Evolutionary conservation across 2,113 vertebrate species (phyloP).

Genomic region (Gallinago undulata): DNA sequence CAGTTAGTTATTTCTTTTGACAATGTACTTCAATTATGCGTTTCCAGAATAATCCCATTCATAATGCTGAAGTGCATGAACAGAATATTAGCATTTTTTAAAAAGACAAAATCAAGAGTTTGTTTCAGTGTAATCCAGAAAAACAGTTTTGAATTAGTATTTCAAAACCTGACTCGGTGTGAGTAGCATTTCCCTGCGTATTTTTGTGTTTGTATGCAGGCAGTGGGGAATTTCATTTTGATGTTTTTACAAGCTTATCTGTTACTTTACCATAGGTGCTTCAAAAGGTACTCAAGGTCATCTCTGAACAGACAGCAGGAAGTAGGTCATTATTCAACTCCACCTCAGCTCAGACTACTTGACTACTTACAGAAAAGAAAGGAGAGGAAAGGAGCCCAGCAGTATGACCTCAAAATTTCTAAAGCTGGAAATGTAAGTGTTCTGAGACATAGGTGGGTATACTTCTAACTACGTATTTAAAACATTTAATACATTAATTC

Average conservation of each 20-base stretch:
- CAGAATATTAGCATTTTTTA: not conserved
- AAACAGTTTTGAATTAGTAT: not conserved
- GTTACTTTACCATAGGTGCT: conserved; percentile 79
- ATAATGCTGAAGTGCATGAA: not conserved
- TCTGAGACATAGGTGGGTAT: not conserved
- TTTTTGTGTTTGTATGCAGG: not conserved
- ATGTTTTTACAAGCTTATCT: not conserved
- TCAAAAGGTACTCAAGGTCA: conserved; percentile 92
- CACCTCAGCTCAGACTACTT: conserved; percentile 90
- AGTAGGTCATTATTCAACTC: conserved; percentile 84
- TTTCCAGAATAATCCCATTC: not conserved
- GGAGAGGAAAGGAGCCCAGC: conserved; percentile 88
- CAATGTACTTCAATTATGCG: not conserved
- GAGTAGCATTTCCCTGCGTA: not conserved
- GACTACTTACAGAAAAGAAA: conserved; percentile 96
- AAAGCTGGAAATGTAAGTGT: conserved; percentile 92
- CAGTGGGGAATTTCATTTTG: not conserved
- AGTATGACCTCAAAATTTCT: conserved; percentile 96
- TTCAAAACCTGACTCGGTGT: not conserved
- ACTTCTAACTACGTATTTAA: not conserved
- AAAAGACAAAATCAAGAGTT: not conserved
- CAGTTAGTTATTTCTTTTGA: not conserved
- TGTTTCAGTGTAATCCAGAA: not conserved
- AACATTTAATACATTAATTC: not conserved
- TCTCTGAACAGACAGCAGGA: conserved; percentile 94